Percentiles rank a stretch among this genome's conserved stretches.
Conservation (phyloP, 2,797 vertebrate species). For the Bovichtus diacanthus region DNA sequence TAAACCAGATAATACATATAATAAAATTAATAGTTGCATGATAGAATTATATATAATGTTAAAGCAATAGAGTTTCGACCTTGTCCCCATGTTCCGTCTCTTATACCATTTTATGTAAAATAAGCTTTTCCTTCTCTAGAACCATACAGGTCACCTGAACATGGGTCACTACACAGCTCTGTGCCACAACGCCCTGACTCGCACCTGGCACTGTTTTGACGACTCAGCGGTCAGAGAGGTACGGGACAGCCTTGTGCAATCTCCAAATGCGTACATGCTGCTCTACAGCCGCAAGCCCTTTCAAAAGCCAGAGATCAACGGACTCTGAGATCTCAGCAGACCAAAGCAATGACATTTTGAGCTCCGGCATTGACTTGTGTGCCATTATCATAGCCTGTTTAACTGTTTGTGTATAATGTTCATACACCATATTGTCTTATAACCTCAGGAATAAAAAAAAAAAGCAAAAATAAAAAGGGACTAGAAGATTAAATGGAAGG, state of each 20-base stretch:
- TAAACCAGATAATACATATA: too few relatives aligned
- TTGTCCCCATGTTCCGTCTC: not conserved
- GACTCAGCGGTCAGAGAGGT: constrained; percentile 83
- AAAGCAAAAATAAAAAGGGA: too few relatives aligned
- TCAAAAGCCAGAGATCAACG: constrained; percentile 70
- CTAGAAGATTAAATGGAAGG: not conserved
- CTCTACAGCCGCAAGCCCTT: constrained; percentile 87
- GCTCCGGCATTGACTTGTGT: not conserved
- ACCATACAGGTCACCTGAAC: constrained; percentile 89
- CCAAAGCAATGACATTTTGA: not conserved
- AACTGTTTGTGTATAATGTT: not conserved
- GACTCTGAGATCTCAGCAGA: constrained; percentile 48
- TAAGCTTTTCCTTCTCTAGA: constrained; percentile 71
- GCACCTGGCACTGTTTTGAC: constrained; percentile 88
- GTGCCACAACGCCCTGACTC: constrained; percentile 84
- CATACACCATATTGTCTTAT: not conserved
- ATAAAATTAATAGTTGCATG: too few relatives aligned
- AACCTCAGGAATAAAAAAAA: not conserved
- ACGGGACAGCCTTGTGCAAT: constrained; percentile 82
- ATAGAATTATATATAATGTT: too few relatives aligned
- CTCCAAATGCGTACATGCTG: constrained; percentile 87
- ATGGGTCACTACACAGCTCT: constrained; percentile 91
- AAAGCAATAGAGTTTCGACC: not conserved
- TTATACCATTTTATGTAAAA: not conserved
- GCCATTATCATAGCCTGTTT: not conserved